Conservation (phyloP, 2,113 vertebrate species). For the Quiscalus mexicanus region DNA sequence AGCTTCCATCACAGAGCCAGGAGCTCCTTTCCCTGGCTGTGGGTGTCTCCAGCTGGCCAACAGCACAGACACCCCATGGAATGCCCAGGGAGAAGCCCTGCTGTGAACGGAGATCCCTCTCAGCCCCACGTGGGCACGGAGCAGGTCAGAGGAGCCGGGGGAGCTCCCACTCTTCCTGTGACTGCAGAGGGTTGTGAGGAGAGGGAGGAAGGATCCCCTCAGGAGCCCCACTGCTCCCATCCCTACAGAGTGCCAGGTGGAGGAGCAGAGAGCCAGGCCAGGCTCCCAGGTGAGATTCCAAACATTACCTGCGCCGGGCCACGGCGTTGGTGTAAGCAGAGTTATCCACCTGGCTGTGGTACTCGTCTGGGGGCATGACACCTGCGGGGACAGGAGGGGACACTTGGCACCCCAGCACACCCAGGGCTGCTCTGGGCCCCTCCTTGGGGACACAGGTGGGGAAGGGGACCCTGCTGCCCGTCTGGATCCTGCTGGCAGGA, state of each 20-base stretch:
- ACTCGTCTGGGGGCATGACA: constrained; percentile 96
- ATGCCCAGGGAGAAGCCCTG: not conserved
- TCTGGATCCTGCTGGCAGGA: not conserved
- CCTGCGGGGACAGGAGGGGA: constrained; percentile 71
- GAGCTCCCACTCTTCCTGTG: not conserved
- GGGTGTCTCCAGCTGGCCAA: not conserved
- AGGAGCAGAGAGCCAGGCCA: not conserved
- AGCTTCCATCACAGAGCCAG: accelerated
- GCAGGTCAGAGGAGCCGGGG: accelerated
- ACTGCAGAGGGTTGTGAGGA: accelerated
- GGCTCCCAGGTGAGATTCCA: accelerated
- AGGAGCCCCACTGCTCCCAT: accelerated
- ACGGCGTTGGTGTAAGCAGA: constrained; percentile 91
- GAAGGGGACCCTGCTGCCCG: not conserved
- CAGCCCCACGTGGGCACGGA: accelerated
- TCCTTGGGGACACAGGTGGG: accelerated
- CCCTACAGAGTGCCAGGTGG: not conserved
- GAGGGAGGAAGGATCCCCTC: accelerated
- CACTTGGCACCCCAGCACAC: not conserved
- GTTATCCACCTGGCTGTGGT: constrained; percentile 84
- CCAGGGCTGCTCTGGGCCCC: accelerated
- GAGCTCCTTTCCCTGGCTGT: accelerated
- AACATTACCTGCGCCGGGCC: constrained; percentile 82
- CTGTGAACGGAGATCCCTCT: not conserved
- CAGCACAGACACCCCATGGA: accelerated